phyloP scores from a whole-genome alignment of 2,797 vertebrate species.

The Alectoris magna region DNA sequence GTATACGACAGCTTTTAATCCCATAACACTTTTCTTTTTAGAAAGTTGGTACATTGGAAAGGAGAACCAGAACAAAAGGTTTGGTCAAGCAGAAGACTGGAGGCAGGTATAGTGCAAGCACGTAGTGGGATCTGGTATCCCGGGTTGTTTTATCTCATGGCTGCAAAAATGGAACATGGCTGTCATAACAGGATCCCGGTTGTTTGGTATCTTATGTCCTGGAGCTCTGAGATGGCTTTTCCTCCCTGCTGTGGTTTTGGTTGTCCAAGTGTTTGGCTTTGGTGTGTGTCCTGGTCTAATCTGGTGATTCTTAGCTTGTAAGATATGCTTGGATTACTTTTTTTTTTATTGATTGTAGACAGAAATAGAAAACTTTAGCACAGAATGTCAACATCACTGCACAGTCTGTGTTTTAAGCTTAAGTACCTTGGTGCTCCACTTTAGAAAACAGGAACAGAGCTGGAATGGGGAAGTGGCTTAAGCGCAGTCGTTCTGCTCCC shows the following conservation, averaged over 20 bases:
- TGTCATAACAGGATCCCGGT: neutral
- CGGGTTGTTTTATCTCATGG: neutral
- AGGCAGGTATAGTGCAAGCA: conserved; percentile 7
- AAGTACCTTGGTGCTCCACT: rapidly evolving
- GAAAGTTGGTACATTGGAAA: neutral
- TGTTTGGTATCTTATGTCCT: rapidly evolving
- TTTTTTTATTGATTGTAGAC: neutral
- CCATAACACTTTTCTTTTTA: neutral
- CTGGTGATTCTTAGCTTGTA: neutral
- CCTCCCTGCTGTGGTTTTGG: neutral
- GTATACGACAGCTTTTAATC: rapidly evolving
- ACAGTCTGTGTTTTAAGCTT: neutral
- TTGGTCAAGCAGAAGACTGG: neutral
- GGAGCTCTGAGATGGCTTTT: neutral
- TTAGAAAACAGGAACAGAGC: neutral
- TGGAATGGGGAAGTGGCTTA: neutral
- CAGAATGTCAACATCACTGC: neutral
- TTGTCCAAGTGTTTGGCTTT: neutral
- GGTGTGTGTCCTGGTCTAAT: neutral
- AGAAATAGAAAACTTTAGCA: neutral
- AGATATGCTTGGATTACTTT: neutral
- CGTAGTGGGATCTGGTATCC: rapidly evolving
- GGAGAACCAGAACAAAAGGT: neutral
- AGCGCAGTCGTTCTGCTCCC: neutral
- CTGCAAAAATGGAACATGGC: rapidly evolving